Base-by-base conservation (phyloP, 2,888 invertebrate genomes). In the Selenia dentaria region DNA sequence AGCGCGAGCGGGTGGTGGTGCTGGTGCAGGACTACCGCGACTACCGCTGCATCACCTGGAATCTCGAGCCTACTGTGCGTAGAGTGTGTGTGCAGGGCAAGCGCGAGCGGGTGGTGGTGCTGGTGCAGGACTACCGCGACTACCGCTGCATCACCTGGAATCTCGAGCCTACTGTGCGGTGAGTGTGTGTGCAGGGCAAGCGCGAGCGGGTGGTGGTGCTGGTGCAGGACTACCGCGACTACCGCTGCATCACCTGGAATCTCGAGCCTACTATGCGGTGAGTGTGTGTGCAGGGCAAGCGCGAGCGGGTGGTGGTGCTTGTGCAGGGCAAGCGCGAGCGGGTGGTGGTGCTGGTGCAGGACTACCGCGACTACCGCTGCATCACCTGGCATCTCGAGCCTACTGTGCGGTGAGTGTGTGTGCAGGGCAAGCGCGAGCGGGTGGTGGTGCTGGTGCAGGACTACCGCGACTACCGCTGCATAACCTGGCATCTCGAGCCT, bases 341-440 rank as follows among this genome's bases (percentile, higher is more conserved):
- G 12, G 41, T 44, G 25, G 38, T 32, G 39, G 24, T 47, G 44
- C 38, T 44, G 62, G 93, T 95, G 46, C 94, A 95, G 70, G 98
- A 98, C 89, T 97, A 95, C 95, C 92, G 98, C 44, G 95, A 95
- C 71, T 99, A 97, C 82, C 94, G 95, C 69, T 98, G 98, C 83
- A 95, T 97, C 83, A 97, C 97, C 0, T 99, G 99, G 99, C 97
- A 97, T 70, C 92, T 99, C 51, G 98, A 98, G 78, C 99, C 99
- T 10, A 97, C 97, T 16, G 97, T 97, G 59, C 62, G 38, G 64
- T 41, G 67, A 18, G 18, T 6, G 6, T 54, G 31, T 54, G 39
- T 34, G 41, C 5, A 6, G 18, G 25, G 64, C 93, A 94, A 37
- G 33, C 38, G 25, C 8, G 43, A n/a, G 31, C 28, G 43, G 13